phyloP scores from a whole-genome alignment of 2,888 invertebrate species.

The Malthinus seriepunctatus region DNA sequence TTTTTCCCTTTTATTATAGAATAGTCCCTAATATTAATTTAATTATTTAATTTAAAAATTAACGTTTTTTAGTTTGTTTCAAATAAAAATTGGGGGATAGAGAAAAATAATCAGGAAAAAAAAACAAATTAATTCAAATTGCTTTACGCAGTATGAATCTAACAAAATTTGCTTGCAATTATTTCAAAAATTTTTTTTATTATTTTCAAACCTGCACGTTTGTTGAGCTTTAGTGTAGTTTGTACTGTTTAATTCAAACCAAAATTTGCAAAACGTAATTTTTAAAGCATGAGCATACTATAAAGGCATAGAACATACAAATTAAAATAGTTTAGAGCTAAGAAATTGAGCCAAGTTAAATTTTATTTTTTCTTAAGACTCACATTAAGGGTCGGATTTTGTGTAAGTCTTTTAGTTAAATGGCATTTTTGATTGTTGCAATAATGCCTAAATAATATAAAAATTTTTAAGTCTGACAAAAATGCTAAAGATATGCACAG shows the following conservation, averaged over 20 bases:
- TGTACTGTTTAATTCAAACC: neutral
- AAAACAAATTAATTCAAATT: neutral
- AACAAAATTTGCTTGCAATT: slow-evolving; percentile 8
- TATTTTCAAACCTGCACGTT: slow-evolving; percentile 17
- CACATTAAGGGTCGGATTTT: too few relatives aligned
- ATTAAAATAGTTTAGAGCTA: too few relatives aligned
- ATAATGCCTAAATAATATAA: too few relatives aligned
- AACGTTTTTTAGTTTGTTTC: slow-evolving; percentile 13
- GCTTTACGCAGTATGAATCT: neutral
- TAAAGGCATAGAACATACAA: too few relatives aligned
- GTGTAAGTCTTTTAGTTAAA: too few relatives aligned
- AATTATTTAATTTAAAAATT: slow-evolving; percentile 9
- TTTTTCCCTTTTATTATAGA: slow-evolving; percentile 18
- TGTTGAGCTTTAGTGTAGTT: slow-evolving; percentile 9
- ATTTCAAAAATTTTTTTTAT: slow-evolving; percentile 1
- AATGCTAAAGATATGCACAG: too few relatives aligned
- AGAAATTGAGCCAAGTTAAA: too few relatives aligned
- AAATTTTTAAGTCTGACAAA: too few relatives aligned
- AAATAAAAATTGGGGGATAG: slow-evolving; percentile 34
- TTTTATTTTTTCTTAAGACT: too few relatives aligned
- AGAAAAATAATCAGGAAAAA: slow-evolving; percentile 16
- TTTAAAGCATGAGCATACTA: too few relatives aligned
- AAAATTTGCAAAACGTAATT: neutral
- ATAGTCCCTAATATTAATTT: slow-evolving; percentile 14
- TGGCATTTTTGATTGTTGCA: too few relatives aligned